phyloP scores from a whole-genome alignment of 2,888 invertebrate species.

The Odontomyia ornata region DNA sequence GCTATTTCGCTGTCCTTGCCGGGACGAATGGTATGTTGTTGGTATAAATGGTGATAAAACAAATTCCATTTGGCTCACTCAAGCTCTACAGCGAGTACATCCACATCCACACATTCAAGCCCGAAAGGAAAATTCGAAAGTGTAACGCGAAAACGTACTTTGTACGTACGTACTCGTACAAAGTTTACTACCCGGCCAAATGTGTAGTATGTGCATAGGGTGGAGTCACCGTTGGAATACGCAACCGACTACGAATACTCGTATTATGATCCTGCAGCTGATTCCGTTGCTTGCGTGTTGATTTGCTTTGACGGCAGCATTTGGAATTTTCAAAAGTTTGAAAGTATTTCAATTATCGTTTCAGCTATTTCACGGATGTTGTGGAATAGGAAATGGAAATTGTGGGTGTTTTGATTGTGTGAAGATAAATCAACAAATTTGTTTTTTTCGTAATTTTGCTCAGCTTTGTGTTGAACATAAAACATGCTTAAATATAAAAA shows the following conservation, averaged over 20 bases:
- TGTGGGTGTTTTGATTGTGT: background rate
- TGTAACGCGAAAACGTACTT: background rate
- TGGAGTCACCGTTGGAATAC: background rate
- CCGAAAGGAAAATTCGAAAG: background rate
- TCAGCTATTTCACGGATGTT: background rate
- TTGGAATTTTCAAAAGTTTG: background rate
- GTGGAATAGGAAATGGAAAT: background rate
- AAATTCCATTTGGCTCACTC: background rate
- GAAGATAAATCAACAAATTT: too few species aligned
- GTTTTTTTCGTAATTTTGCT: too few species aligned
- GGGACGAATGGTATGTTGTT: background rate
- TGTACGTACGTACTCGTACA: background rate
- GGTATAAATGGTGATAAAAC: background rate
- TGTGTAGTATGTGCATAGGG: background rate
- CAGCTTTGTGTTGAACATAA: too few species aligned
- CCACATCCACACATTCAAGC: too few species aligned
- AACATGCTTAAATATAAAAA: too few species aligned
- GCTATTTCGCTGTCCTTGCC: background rate
- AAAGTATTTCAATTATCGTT: conserved; percentile 13
- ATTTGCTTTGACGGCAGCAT: background rate
- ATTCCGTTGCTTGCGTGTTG: background rate
- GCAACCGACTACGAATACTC: background rate
- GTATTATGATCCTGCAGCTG: too few species aligned
- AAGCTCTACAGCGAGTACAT: too few species aligned
- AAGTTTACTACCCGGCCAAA: background rate